Evolutionary conservation across 2,113 vertebrate genomes (phyloP), one percentile per base, ranked within the genome.

Genomic region (Semicossyphus pulcher): DNA sequence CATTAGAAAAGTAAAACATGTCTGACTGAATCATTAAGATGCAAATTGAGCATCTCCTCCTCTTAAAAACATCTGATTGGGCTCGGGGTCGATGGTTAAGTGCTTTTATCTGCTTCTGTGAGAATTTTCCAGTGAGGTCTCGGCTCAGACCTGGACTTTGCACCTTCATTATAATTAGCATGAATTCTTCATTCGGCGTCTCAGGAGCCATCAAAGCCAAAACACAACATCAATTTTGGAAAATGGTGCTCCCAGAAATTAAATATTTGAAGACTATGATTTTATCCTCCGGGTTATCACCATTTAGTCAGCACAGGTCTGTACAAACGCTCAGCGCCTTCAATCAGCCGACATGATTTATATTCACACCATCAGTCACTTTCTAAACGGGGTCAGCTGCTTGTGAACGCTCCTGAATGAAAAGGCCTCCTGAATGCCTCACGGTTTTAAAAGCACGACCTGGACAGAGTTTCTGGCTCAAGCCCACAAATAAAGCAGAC

Each of bases 281-380:
- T 48, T 49, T 23, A 56, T 64, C 32, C 34, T 51, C 63, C 47
- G 63, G 74, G 78, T 76, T 77, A 58, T 63, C 7, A 1, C 1
- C 25, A 16, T 65, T 83, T 36, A 49, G 21, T 3, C 16, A 73
- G 20, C 36, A 62, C 16, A 45, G 41, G 7, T 57, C 41, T 44
- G 7, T n/a, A 31, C 31, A 61, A 72, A 65, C 34, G 41, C 34
- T 36, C n/a, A 0, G 10, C 14, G 28, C 29, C 36, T 71, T 41
- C 47, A 53, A 70, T 68, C 3, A 0, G 1, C 34, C 21, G 10
- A 36, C 3, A 7, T 37, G 44, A 69, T 83, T 80, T 21, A 63
- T 62, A 85, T 84, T 87, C 83, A 67, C 3, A 7, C 45, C 67
- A 26, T 59, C 84, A 42, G 52, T 77, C 12, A 2, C 53, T 78